Base-by-base conservation (phyloP, 30 jellyfish, hydroid and myxozoan species). In the Hydractinia symbiolongicarpus region DNA sequence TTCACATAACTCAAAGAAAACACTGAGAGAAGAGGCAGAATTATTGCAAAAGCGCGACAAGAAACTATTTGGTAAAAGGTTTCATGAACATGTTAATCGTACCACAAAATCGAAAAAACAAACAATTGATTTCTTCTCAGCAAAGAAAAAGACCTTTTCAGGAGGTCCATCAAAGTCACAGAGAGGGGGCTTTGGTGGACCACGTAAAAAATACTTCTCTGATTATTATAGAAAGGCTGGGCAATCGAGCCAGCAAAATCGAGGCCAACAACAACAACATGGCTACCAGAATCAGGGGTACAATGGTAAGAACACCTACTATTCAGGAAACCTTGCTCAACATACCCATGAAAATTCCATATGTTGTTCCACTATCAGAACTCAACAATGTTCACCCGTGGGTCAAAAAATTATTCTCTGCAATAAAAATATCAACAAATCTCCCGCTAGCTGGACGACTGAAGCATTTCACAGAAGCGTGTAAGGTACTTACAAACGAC, bases 121-220 rank as follows among this genome's bases (percentile, higher is more conserved):
- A 57, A 57, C 68, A 57, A 57, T 57, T 57, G 68, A 57, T n/a
- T n/a, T 57, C 10, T 57, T 57, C 68, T 9, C 68, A 57, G 68
- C n/a, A n/a, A 57, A 57, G 68, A 57, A 57, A 57, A 57, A 57
- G n/a, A 10, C 68, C 68, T 57, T 57, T 57, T 57, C 68, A 57
- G n/a, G 68, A 57, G 68, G 68, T 57, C 68, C 68, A 57, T 57
- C 68, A 57, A 57, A 57, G 68, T 9, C n/a, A 10, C n/a, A 57
- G n/a, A 57, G 68, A 57, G 68, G 68, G 68, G 68, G 68, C 68
- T 57, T 57, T 57, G 68, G 68, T 57, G 68, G 68, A 57, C 68
- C 10, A 57, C 10, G n/a, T 57, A 57, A 57, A 57, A n/a, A n/a
- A n/a, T n/a, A n/a, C n/a, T n/a, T 57, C 68, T 57, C 68, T 57